Conservation (phyloP, 2,888 invertebrate species). For the Incurvaria masculella region DNA sequence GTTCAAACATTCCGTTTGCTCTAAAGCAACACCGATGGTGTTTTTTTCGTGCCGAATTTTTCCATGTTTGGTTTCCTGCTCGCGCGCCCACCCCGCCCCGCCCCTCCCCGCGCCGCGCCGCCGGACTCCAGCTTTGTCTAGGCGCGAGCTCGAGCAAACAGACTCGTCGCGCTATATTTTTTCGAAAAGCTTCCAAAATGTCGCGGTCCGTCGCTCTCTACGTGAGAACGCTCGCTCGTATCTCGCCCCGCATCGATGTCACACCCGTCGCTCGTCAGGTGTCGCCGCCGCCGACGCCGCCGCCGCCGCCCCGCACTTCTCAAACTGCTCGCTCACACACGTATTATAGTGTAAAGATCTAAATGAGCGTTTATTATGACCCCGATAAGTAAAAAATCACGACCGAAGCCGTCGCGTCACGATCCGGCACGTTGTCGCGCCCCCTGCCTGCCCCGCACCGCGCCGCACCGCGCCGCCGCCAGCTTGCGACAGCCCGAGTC, state of each 20-base stretch:
- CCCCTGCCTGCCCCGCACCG: not conserved
- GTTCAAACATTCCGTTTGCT: conserved; percentile 47
- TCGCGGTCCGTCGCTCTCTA: too few relatives aligned
- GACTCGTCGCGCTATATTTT: too few relatives aligned
- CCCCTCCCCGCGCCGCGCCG: too few relatives aligned
- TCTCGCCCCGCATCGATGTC: not conserved
- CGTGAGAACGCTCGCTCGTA: not conserved
- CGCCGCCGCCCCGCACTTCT: not conserved
- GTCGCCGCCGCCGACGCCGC: not conserved
- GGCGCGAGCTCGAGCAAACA: too few relatives aligned
- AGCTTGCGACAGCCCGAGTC: not conserved
- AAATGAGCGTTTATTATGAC: not conserved
- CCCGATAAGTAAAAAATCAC: not conserved
- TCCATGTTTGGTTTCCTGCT: conserved; percentile 47
- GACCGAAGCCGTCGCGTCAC: not conserved
- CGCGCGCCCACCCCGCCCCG: conserved; percentile 43
- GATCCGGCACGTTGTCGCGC: not conserved
- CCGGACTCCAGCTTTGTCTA: too few relatives aligned
- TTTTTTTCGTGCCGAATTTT: conserved; percentile 36
- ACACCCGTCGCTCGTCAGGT: not conserved
- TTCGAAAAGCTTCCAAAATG: too few relatives aligned
- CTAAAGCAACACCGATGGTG: conserved; percentile 49
- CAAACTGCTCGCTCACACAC: not conserved
- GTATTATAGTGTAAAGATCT: not conserved
- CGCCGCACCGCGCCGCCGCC: not conserved